phyloP scores from a whole-genome alignment of 1,140 invertebrate species.

The Euura saliciscinereae region DNA sequence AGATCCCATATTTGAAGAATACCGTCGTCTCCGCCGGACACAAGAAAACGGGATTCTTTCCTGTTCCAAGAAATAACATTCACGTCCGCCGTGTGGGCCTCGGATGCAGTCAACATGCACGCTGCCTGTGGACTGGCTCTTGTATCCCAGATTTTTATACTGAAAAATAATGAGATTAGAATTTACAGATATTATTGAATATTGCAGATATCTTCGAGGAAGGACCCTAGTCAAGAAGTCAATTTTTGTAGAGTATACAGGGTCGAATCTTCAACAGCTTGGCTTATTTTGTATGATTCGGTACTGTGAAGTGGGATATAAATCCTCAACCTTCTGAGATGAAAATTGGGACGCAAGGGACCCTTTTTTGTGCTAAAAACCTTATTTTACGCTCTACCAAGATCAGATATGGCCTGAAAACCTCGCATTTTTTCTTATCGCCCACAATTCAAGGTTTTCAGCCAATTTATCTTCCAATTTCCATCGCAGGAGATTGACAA shows the following conservation, averaged over 20 bases:
- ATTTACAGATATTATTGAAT: conserved; percentile 14
- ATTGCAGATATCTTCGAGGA: not conserved
- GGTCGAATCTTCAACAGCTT: too few relatives aligned
- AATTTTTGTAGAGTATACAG: not conserved
- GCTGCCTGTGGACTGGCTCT: conserved; percentile 84
- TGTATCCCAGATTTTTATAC: conserved; percentile 90
- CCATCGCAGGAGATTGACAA: too few relatives aligned
- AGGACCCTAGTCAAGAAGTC: conserved; percentile 4
- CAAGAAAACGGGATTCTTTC: conserved; percentile 71
- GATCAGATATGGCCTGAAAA: conserved; percentile 1
- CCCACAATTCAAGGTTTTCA: too few relatives aligned
- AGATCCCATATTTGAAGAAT: conserved; percentile 95
- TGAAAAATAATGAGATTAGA: conserved; percentile 39
- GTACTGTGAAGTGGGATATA: too few relatives aligned
- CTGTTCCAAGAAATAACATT: conserved; percentile 99
- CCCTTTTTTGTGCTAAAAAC: too few relatives aligned
- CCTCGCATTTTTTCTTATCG: too few relatives aligned
- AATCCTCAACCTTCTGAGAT: too few relatives aligned
- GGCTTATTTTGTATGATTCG: too few relatives aligned
- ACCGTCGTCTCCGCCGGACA: conserved; percentile 92
- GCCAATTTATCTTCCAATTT: conserved; percentile 14
- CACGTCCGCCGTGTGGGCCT: conserved; percentile 91
- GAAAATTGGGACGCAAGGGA: too few relatives aligned
- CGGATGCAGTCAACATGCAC: conserved; percentile 87
- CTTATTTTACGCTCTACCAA: not conserved